phyloP scores from a whole-genome alignment of 1,140 invertebrate species.

The Bactericera cockerelli region DNA sequence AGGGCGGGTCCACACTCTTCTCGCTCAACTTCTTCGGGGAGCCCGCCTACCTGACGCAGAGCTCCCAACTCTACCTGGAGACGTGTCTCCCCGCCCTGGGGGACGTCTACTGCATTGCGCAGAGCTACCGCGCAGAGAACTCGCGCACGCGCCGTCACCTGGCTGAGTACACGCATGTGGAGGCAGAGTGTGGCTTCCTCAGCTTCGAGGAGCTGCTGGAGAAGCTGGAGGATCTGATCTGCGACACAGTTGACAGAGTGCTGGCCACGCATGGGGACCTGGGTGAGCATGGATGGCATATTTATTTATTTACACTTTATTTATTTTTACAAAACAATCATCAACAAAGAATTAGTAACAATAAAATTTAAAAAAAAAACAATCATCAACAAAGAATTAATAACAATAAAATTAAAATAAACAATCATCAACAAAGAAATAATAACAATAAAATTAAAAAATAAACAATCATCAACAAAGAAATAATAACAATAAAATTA shows the following conservation, averaged over 20 bases:
- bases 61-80: slow-evolving; percentile 97
- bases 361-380: too few species aligned
- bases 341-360: too few species aligned
- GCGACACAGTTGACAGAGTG: slow-evolving; percentile 87
- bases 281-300: too few species aligned
- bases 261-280: slow-evolving; percentile 63
- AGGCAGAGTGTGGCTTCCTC: slow-evolving; percentile 94
- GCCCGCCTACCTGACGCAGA: slow-evolving; percentile 91
- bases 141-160: slow-evolving; percentile 92
- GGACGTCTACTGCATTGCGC: slow-evolving; percentile 93
- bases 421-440: too few species aligned
- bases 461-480: too few species aligned
- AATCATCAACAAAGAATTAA: too few species aligned
- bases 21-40: slow-evolving; percentile 88
- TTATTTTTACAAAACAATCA: too few species aligned
- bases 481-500: too few species aligned
- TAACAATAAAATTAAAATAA: too few species aligned
- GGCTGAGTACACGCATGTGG: slow-evolving; percentile 92
- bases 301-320: too few species aligned
- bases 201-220: slow-evolving; percentile 82
- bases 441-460: too few species aligned
- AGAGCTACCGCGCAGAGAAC: slow-evolving; percentile 95
- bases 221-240: slow-evolving; percentile 84
- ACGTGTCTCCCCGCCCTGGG: slow-evolving; percentile 86
- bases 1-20: slow-evolving; percentile 96